Evolutionary conservation across 2,113 vertebrate species (phyloP), one percentile per base, ranked within the genome.

Genomic region (Dendrocopos noguchii): DNA sequence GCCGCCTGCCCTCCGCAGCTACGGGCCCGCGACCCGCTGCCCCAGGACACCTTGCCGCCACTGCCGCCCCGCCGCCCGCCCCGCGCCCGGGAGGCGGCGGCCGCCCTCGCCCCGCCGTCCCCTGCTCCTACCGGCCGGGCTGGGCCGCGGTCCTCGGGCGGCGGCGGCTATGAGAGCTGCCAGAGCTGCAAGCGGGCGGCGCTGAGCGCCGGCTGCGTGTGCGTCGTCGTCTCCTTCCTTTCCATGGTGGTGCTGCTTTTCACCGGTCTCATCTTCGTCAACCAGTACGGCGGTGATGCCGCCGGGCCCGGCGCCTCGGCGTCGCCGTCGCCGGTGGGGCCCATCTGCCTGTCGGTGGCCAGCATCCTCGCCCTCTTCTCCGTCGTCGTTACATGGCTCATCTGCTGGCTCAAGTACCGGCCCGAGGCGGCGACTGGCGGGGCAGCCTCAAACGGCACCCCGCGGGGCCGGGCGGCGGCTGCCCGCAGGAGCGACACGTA

Each of bases 201-300:
- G 81, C 97, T 99, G 93, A 98, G 98, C 78, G 98, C 98, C 16
- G 98, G 98, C 95, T 99, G 99, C 97, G 98, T 99, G 56, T 99
- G 99, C 97, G 98, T 99, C 15, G 98, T 99, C 83, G 98, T 99
- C 97, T 99, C 98, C 60, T 98, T 99, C 68, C 97, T 99, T 46
- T 98, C 98, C 97, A 99, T 99, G 99, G 98, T 99, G 91, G 98
- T 99, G 95, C 85, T 99, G 96, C 98, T 99, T 61, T 99, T 99
- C 97, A 98, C 98, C 96, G 99, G 98, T 95, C 98, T 99, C 88
- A 98, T 99, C 95, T 99, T 99, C 72, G 98, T 99, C 96, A 98
- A 99, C 97, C 98, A 98, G 85, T 98, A 98, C 97, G 97, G 97
- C 79, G 98, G 97, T 46, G 91, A 90, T 5, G 84, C 91, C 4